phyloP scores from a whole-genome alignment of 2,797 vertebrate genomes.

The Sylvilagus floridanus region DNA sequence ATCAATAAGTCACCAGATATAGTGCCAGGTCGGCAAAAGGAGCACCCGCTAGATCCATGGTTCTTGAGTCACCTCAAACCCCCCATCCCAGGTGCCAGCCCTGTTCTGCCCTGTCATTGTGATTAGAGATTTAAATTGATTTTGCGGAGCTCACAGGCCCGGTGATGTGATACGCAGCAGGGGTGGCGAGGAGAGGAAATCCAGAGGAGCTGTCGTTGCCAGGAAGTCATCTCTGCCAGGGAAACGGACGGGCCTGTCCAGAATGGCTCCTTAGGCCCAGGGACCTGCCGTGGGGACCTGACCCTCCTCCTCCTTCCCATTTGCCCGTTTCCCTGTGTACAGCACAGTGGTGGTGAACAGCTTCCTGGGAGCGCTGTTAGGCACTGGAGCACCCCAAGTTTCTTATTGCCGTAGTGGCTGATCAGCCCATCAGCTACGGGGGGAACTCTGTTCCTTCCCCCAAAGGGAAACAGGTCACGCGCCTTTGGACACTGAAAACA shows the following conservation, averaged over 20 bases:
- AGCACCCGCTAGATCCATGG: neutral
- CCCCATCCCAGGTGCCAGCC: neutral
- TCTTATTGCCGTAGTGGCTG: neutral
- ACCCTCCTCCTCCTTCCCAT: slow-evolving; percentile 43
- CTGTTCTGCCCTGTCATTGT: neutral
- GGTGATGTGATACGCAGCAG: neutral
- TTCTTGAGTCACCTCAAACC: neutral
- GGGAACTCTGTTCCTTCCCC: slow-evolving; percentile 60
- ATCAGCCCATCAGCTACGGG: slow-evolving; percentile 23
- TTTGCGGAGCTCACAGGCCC: neutral
- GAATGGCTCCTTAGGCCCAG: neutral
- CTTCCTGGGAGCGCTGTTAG: slow-evolving; percentile 34
- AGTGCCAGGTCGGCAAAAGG: neutral
- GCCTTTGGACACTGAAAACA: neutral
- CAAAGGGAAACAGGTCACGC: slow-evolving; percentile 23
- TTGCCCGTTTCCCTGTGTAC: slow-evolving; percentile 41
- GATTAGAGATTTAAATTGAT: slow-evolving; percentile 17
- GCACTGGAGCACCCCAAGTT: neutral
- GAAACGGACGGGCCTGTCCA: neutral
- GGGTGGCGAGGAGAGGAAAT: neutral
- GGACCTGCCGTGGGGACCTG: neutral
- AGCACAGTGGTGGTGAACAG: slow-evolving; percentile 33
- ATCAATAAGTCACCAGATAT: neutral
- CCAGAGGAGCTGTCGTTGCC: slow-evolving; percentile 1
- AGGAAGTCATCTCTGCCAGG: neutral